A percentile compares a stretch with the other conserved stretches of the same genome.
These are phyloP conservation scores for Oncopodura yosiiana DNA, from an alignment of 1,140 invertebrate genomes.

Conservation along the genomic window DNA sequence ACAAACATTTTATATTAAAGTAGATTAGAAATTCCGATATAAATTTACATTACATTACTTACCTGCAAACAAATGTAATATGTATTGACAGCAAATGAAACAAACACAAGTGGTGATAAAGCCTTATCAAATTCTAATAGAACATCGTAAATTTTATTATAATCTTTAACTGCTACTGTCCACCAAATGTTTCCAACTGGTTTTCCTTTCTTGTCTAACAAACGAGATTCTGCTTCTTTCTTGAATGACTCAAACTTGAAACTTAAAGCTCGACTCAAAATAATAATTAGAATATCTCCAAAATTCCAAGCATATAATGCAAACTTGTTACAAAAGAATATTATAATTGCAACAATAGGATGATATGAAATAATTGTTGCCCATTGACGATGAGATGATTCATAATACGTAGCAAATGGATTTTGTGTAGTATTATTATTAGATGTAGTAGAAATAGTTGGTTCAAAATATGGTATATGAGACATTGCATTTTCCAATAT, in stretches of 20 bases:
- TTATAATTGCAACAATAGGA: background rate
- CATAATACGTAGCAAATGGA: conserved; percentile 10
- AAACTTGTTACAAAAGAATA: conserved; percentile 23
- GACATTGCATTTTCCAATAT: conserved; percentile 14
- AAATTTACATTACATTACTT: background rate
- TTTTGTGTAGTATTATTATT: too few species aligned
- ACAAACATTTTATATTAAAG: background rate
- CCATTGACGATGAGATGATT: background rate
- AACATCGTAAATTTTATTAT: background rate
- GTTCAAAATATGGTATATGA: conserved; percentile 5
- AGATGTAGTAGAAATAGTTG: too few species aligned
- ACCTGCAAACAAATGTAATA: conserved; percentile 18
- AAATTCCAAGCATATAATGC: conserved; percentile 26
- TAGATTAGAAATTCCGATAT: background rate
- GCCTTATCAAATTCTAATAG: background rate
- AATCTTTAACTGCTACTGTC: conserved; percentile 4
- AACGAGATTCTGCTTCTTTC: background rate
- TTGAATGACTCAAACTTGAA: conserved; percentile 6
- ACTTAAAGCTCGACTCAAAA: conserved; percentile 8
- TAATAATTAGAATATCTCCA: conserved; percentile 16
- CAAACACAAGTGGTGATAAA: conserved; percentile 13
- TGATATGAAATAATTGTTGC: conserved; percentile 7
- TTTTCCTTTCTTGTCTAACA: too few species aligned
- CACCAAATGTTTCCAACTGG: too few species aligned
- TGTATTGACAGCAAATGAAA: conserved; percentile 11